Percentiles rank a stretch among this genome's conserved stretches.
Conservation (phyloP, 2,797 vertebrate genomes). For the Lutjanus campechanus region DNA sequence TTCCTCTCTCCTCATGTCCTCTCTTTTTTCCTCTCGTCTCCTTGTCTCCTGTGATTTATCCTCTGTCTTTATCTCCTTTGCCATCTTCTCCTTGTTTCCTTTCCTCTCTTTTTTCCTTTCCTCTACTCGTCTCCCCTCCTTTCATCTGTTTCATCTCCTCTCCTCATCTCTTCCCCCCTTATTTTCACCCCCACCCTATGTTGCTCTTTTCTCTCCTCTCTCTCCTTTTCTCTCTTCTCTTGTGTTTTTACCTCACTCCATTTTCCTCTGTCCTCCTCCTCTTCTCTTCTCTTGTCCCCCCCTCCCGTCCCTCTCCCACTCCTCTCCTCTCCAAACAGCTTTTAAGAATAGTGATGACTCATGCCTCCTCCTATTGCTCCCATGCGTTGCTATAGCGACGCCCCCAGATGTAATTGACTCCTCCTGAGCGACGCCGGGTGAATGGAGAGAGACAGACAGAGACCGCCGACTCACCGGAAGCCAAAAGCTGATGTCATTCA, state of each 20-base stretch:
- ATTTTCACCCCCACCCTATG: not conserved
- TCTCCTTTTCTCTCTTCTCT: not conserved
- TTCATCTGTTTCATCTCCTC: not conserved
- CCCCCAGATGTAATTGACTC: constrained; percentile 79
- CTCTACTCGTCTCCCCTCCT: no score
- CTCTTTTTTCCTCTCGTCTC: not conserved
- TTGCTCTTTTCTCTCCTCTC: not conserved
- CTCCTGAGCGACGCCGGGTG: constrained; percentile 49
- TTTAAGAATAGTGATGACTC: constrained; percentile 81
- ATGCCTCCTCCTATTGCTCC: constrained; percentile 72
- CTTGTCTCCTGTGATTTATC: no score
- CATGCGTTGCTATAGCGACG: constrained; percentile 79
- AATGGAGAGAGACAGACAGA: constrained; percentile 46
- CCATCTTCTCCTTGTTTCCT: no score
- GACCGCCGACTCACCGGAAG: constrained; percentile 67
- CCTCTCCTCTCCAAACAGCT: constrained; percentile 40
- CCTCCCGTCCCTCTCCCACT: not conserved
- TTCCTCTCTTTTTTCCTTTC: not conserved
- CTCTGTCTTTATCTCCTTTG: not conserved
- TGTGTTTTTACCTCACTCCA: not conserved
- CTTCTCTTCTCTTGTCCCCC: not conserved
- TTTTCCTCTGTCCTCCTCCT: not conserved
- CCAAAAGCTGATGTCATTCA: constrained; percentile 78
- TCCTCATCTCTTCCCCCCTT: not conserved
- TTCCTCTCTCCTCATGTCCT: no score